Evolutionary conservation across 2,797 vertebrate genomes (phyloP).

Genomic region (Iguana delicatissima): DNA sequence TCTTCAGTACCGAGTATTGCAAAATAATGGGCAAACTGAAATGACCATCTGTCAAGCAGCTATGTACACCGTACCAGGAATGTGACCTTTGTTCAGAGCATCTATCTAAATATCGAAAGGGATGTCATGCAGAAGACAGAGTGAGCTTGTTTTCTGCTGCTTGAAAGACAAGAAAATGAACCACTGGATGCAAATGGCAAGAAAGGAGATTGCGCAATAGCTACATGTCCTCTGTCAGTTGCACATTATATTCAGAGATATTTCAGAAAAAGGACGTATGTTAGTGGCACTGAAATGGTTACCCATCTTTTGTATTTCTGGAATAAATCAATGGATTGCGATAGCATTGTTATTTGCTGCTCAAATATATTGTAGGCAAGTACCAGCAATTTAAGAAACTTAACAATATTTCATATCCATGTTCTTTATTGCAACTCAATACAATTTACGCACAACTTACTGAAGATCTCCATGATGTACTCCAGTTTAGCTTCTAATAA

Average conservation of each 20-base stretch:
- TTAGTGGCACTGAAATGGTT: constrained; percentile 29
- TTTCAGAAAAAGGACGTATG: not conserved
- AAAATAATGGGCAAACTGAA: not conserved
- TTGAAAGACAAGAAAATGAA: no score
- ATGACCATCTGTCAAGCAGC: not conserved
- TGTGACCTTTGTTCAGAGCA: not conserved
- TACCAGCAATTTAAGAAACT: constrained; percentile 42
- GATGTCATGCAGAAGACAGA: no score
- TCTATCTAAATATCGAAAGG: no score
- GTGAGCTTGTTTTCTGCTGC: no score
- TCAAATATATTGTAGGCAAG: constrained; percentile 6
- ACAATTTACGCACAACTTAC: constrained; percentile 33
- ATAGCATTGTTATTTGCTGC: not conserved
- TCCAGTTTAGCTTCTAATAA: constrained; percentile 65
- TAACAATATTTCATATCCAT: constrained; percentile 55
- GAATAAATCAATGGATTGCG: not conserved
- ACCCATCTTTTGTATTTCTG: not conserved
- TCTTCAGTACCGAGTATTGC: not conserved
- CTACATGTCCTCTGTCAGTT: not conserved
- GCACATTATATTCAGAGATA: not conserved
- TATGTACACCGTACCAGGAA: not conserved
- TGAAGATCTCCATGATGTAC: constrained; percentile 53
- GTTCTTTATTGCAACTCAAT: constrained; percentile 41
- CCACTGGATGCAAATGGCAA: no score
- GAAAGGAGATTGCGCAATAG: no score